Percentiles rank a stretch among this genome's conserved stretches.
phyloP scores from a whole-genome alignment of 1,140 invertebrate species.

The Tetragonula clypearis region DNA sequence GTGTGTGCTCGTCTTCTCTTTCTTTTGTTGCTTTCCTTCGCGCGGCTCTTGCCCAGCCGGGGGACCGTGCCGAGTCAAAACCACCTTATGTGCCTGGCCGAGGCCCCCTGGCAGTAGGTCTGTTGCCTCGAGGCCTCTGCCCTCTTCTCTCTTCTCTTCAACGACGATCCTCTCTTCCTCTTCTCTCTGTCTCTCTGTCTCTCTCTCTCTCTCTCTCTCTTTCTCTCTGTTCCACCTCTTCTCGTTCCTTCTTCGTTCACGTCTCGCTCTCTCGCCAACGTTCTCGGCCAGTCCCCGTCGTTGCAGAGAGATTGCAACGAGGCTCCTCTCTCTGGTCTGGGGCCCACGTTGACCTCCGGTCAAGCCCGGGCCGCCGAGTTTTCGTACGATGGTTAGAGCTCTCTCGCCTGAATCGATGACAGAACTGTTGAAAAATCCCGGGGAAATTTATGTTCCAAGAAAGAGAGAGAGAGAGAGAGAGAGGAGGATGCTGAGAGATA shows the following conservation, averaged over 20 bases:
- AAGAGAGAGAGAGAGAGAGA: no score
- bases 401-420: slow-evolving; percentile 13
- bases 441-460: background rate
- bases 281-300: background rate
- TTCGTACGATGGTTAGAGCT: slow-evolving; percentile 17
- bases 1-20: slow-evolving; percentile 51
- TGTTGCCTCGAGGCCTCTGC: slow-evolving; percentile 62
- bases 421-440: slow-evolving; percentile 19
- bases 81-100: slow-evolving; percentile 68
- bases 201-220: slow-evolving; percentile 20
- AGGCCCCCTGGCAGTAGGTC: slow-evolving; percentile 72
- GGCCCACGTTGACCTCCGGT: slow-evolving; percentile 35
- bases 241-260: background rate
- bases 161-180: background rate
- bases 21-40: slow-evolving; percentile 69
- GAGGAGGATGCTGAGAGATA: no score
- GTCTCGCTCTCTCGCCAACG: background rate
- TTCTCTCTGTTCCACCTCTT: background rate
- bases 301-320: slow-evolving; percentile 36
- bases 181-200: background rate
- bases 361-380: slow-evolving; percentile 25
- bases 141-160: slow-evolving; percentile 52
- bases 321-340: slow-evolving; percentile 6
- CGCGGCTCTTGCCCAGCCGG: slow-evolving; percentile 53
- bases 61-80: slow-evolving; percentile 67